Evolutionary conservation across 1,140 invertebrate species (phyloP).

Genomic region (Gerris buenoi): DNA sequence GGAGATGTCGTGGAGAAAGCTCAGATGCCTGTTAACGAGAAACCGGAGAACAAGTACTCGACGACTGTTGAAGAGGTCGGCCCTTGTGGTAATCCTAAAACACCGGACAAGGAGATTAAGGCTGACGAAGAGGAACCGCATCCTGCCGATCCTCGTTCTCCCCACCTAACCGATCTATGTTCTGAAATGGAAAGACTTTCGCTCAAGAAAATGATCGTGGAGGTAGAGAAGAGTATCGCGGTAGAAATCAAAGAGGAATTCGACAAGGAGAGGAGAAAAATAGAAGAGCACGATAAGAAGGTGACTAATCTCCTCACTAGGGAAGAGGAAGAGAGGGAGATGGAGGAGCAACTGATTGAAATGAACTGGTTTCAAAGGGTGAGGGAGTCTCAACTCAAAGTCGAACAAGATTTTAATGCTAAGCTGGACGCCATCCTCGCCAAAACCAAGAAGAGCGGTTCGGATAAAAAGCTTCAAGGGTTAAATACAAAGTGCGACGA

Average conservation of each 20-base stretch:
- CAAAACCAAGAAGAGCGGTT: not conserved
- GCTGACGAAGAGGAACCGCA: not conserved
- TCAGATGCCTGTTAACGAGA: no score
- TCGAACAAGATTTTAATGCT: not conserved
- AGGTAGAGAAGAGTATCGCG: not conserved
- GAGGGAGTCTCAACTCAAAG: not conserved
- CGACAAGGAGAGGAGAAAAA: not conserved
- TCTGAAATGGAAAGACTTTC: not conserved
- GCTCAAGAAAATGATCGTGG: not conserved
- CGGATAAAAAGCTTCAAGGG: not conserved
- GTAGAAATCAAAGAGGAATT: not conserved
- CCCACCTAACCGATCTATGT: not conserved
- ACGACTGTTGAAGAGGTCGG: not conserved
- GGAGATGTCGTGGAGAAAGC: no score
- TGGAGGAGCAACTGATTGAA: not conserved
- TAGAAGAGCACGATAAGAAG: not conserved
- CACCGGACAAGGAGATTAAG: not conserved
- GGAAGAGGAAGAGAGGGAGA: not conserved
- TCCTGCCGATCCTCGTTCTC: not conserved
- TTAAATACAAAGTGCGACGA: not conserved
- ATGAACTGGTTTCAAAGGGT: not conserved
- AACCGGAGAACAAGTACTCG: no score
- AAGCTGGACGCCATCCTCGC: not conserved
- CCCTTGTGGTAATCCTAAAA: not conserved
- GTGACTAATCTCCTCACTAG: not conserved